Percentiles rank a stretch among this genome's conserved stretches.
phyloP scores from a whole-genome alignment of 2,888 invertebrate genomes.

The Tortricodes alternella region DNA sequence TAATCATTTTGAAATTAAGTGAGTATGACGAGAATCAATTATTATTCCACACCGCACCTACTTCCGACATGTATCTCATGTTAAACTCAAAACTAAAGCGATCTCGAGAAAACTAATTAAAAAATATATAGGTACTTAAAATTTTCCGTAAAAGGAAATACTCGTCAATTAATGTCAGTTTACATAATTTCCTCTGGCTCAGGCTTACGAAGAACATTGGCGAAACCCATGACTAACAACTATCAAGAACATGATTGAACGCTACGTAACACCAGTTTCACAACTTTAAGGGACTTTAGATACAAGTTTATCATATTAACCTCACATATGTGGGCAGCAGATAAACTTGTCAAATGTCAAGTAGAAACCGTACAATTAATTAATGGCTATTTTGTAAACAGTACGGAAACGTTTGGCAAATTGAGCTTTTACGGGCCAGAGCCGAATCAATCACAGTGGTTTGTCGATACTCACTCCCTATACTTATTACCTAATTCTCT shows the following conservation, averaged over 20 bases:
- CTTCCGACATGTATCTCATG: not conserved
- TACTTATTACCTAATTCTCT: not conserved
- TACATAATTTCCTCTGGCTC: not conserved
- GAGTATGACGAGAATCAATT: too few relatives aligned
- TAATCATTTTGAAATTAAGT: too few relatives aligned
- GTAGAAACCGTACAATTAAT: too few relatives aligned
- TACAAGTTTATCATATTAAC: not conserved
- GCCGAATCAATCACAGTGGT: constrained; percentile 12
- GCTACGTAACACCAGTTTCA: not conserved
- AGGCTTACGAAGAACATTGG: not conserved
- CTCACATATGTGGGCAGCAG: not conserved
- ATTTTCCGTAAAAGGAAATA: not conserved
- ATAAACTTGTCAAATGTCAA: not conserved
- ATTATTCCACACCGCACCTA: not conserved
- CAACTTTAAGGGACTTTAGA: not conserved
- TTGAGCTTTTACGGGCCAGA: constrained; percentile 16
- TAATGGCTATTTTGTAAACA: too few relatives aligned
- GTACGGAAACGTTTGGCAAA: not conserved
- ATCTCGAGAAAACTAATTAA: not conserved
- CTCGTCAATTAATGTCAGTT: not conserved
- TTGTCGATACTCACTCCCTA: not conserved
- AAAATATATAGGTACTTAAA: not conserved
- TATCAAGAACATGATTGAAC: not conserved
- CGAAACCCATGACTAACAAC: not conserved
- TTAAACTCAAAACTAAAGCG: not conserved